A percentile compares a stretch with the other conserved stretches of the same genome.
phyloP scores from a whole-genome alignment of 2,888 invertebrate genomes.

The Drosophila acutilabella region DNA sequence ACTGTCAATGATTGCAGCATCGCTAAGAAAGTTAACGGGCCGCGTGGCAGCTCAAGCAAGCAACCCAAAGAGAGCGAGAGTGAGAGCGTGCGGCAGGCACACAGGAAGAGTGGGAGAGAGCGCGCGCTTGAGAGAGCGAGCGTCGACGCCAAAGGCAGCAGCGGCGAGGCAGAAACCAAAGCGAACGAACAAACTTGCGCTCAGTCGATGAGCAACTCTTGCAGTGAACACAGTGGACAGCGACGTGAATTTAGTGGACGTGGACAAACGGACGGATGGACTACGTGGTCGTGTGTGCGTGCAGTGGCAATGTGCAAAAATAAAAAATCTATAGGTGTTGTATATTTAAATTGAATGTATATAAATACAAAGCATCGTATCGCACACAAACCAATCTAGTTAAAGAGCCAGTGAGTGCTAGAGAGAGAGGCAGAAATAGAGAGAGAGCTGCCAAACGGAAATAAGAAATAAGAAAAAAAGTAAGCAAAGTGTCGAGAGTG shows the following conservation, averaged over 20 bases:
- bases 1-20: slow-evolving; percentile 44
- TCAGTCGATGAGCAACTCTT: slow-evolving; percentile 74
- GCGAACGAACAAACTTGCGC: slow-evolving; percentile 41
- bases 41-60: slow-evolving; percentile 37
- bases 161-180: slow-evolving; percentile 27
- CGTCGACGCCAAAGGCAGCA: slow-evolving; percentile 38
- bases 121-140: slow-evolving; percentile 12
- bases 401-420: slow-evolving; percentile 3
- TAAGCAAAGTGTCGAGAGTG: slow-evolving; percentile 25
- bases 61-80: slow-evolving; percentile 6
- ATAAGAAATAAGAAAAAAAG: slow-evolving; percentile 27
- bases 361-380: slow-evolving; percentile 59
- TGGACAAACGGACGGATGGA: slow-evolving; percentile 37
- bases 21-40: slow-evolving; percentile 39
- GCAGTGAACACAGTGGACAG: slow-evolving; percentile 62
- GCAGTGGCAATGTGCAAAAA: slow-evolving; percentile 78
- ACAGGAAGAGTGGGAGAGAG: slow-evolving; percentile 8
- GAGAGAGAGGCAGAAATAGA: slow-evolving; percentile 15
- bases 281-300: slow-evolving; percentile 56
- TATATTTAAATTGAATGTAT: slow-evolving; percentile 78
- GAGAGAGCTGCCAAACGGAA: slow-evolving; percentile 46
- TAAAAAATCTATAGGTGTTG: slow-evolving; percentile 73
- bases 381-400: slow-evolving; percentile 28
- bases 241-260: slow-evolving; percentile 39
- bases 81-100: not conserved